Base-by-base conservation (phyloP, 2,113 vertebrate species). In the Amphiprion percula region DNA sequence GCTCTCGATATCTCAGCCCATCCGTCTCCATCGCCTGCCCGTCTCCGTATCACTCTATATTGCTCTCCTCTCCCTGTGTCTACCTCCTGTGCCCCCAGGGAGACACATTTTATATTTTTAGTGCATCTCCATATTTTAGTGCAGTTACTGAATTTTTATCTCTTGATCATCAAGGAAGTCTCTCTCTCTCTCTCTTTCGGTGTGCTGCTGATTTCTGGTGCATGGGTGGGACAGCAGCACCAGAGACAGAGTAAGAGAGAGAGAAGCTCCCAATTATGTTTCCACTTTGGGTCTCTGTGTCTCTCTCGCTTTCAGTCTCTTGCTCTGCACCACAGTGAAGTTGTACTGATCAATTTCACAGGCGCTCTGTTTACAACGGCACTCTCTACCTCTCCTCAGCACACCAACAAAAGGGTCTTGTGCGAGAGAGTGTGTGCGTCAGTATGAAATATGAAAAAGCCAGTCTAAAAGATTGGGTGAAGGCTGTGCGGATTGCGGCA, bases 61-160 rank as follows among this genome's bases (percentile, higher is more conserved):
- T 55, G 44, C 68, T 74, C 80, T 60, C 19, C 79, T 80, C 64
- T 86, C 60, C 55, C 59, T 72, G 64, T 80, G 73, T 83, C 83
- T 70, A 64, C 54, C 73, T 59, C 73, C 61, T 41, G n/a, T 14
- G 63, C 85, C 83, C 33, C 83, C 68, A 4, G 67, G 79, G 85
- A 82, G 76, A 86, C 83, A 84, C 68, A 70, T 84, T 86, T 79
- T 64, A 83, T 92, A 88, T 89, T 92, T 91, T 91, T 89, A 89
- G 87, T 83, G 65, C 84, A 86, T 82, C 87, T 89, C 83, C 76
- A 90, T 85, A 90, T 92, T 92, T 90, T 87, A 90, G 86, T 82
- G 82, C 84, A 63, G 81, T 87, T 80, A 75, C 76, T 80, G 87
- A 81, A 80, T 89, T 90, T 88, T 84, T 77, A 80, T 87, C 82